Evolutionary conservation across 1,140 invertebrate genomes (phyloP), one percentile per base, ranked within the genome.

Genomic region (Bombus difficillimus): DNA sequence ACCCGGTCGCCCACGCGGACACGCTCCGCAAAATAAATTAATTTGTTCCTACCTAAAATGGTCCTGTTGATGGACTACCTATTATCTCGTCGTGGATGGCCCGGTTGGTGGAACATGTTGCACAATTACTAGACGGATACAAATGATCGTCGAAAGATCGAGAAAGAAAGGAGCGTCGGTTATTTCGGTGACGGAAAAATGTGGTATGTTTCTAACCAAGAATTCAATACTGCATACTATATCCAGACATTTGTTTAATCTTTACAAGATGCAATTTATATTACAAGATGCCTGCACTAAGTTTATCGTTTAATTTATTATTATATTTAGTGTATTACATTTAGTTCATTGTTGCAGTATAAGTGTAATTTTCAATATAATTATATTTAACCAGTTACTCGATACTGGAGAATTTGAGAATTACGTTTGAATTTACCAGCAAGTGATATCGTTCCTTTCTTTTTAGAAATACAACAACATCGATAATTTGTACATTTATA

Each of bases 41-140:
- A 90, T 90, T 90, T 85, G 86, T 90, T 85, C 62, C 74, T 73
- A 81, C 83, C 86, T 69, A 85, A 90, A 87, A 90, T 85, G 88
- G 78, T n/a, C 71, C 68, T 43, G 39, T 25, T 69, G 88, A 89
- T 77, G 87, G 83, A 76, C 88, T 71, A 57, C 57, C 66, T 86
- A 62, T 83, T 69, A 80, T 89, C 25, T 41, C 37, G 34, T 8
- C 22, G 64, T 39, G n/a, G 47, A 57, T 39, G 39, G 64, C 68
- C 47, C 28, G 69, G 3, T 18, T 1, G 43, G 32, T 34, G 72
- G 47, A 53, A 77, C 75, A 34, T 43, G 83, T 86, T 86, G 59
- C 87, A 66, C 79, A 88, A 86, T 88, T 86, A 59, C 59, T 72
- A 89, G 88, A 81, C 81, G 57, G 80, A 9, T 89, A 80, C 88